Evolutionary conservation across 2,888 invertebrate genomes (phyloP), one percentile per base, ranked within the genome.

Genomic region (Brassicogethes aeneus): DNA sequence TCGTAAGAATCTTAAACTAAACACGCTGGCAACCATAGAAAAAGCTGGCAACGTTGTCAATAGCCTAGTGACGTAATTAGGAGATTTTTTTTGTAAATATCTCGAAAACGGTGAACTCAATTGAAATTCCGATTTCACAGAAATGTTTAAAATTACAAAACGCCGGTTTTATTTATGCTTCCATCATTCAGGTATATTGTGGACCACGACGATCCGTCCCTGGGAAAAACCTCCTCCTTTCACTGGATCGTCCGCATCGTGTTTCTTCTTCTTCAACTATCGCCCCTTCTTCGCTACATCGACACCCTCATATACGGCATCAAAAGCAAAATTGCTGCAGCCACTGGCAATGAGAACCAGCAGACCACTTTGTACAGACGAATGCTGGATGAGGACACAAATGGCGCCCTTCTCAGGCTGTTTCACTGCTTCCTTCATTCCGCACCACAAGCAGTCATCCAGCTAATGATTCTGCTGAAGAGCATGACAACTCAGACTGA

Each of bases 321-420:
- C 14, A 57, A 62, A 39, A 68, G 69, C 46, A 63, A 61, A 51
- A 60, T 66, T 17, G 60, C 62, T 17, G 62, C 53, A 10, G 57
- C 59, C 17, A 59, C 61, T 5, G 57, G 57, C 13, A 61, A 60
- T 34, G 61, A 60, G 39, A 55, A 60, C 30, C 59, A 62, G 48
- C 66, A 64, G 46, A 52, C 55, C 29, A 57, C 61, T 30, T 57
- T 65, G 43, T 69, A 67, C 43, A 53, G 46, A 45, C 57, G 64
- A 34, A 70, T 70, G 70, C 50, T 70, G 31, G 70, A 70, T 50
- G 70, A 70, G 53, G 70, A 70, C 53, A 65, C 68, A 5, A 70
- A 70, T 56, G 65, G 69, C 35, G 65, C 69, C 35, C 52, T 70
- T 17, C 53, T 70, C 44, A 47, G 70, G 41, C 53, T 70, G 37